A percentile compares a stretch with the other conserved stretches of the same genome.
Evolutionary conservation across 1,140 invertebrate genomes (phyloP).

Genomic region (Chrysomallon squamiferum): DNA sequence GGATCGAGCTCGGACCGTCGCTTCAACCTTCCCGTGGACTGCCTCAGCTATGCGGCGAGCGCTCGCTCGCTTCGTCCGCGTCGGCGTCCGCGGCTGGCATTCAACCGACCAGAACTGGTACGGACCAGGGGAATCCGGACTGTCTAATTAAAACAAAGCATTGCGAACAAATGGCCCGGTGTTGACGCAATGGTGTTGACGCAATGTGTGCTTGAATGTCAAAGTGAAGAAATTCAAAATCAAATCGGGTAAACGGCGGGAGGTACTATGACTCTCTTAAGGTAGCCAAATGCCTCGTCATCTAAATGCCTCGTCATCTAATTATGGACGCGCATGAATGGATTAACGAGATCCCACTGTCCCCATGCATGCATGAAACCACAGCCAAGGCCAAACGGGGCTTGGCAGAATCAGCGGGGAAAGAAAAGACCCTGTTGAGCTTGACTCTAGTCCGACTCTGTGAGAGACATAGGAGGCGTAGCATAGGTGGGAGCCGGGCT

Average conservation of each 20-base stretch:
- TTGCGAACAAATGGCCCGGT: slow-evolving; percentile 76
- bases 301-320: no score
- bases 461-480: slow-evolving; percentile 82
- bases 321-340: slow-evolving; percentile 76
- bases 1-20: slow-evolving; percentile 69
- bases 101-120: slow-evolving; percentile 69
- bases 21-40: slow-evolving; percentile 83
- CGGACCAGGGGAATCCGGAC: slow-evolving; percentile 71
- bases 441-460: slow-evolving; percentile 73
- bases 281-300: slow-evolving; percentile 68
- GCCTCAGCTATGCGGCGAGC: slow-evolving; percentile 80
- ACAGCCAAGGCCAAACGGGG: slow-evolving; percentile 71
- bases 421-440: slow-evolving; percentile 87
- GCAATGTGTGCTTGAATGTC: slow-evolving; percentile 83
- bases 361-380: slow-evolving; percentile 75
- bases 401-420: slow-evolving; percentile 74
- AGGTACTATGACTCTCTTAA: slow-evolving; percentile 76
- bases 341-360: slow-evolving; percentile 69
- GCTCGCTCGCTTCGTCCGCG: slow-evolving; percentile 70
- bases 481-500: slow-evolving; percentile 77
- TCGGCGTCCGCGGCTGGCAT: slow-evolving; percentile 65
- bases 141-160: slow-evolving; percentile 86
- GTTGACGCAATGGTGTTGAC: slow-evolving; percentile 79
- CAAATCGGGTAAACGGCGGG: slow-evolving; percentile 80
- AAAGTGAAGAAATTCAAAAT: slow-evolving; percentile 76